Evolutionary conservation across 2,113 vertebrate species (phyloP).

Genomic region (Phrynocephalus versicolor): DNA sequence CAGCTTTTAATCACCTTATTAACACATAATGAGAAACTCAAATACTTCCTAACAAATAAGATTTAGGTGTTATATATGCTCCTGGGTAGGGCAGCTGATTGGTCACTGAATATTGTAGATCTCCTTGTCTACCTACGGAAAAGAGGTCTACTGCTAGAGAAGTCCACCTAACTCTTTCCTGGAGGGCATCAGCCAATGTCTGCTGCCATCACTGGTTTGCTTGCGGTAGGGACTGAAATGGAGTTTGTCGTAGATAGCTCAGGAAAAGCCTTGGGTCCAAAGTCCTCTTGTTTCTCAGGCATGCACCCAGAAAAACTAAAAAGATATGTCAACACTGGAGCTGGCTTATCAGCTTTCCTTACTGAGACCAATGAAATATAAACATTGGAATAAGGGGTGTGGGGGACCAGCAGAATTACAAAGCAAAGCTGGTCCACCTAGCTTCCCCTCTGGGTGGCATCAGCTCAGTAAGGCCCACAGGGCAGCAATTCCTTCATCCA

Average conservation of each 20-base stretch:
- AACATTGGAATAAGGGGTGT: too few species aligned
- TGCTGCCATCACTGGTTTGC: not conserved
- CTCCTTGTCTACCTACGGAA: not conserved
- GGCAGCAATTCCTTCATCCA: too few species aligned
- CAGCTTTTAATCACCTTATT: conserved; percentile 52
- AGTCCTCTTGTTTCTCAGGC: not conserved
- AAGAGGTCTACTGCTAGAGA: not conserved
- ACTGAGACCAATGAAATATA: not conserved
- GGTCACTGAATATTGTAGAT: not conserved
- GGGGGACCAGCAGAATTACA: too few species aligned
- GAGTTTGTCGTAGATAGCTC: not conserved
- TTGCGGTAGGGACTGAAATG: not conserved
- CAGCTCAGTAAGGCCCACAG: too few species aligned
- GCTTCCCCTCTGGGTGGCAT: too few species aligned
- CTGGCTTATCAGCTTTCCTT: not conserved
- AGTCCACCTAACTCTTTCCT: not conserved
- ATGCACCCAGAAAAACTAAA: not conserved
- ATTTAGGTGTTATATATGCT: not conserved
- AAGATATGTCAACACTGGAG: not conserved
- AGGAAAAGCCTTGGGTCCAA: not conserved
- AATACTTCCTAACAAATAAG: conserved; percentile 6
- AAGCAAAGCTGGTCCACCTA: too few species aligned
- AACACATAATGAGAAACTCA: not conserved
- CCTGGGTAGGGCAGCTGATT: not conserved
- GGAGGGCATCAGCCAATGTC: not conserved